Evolutionary conservation across 2,113 vertebrate species (phyloP).

Genomic region (Lucifuga dentata): DNA sequence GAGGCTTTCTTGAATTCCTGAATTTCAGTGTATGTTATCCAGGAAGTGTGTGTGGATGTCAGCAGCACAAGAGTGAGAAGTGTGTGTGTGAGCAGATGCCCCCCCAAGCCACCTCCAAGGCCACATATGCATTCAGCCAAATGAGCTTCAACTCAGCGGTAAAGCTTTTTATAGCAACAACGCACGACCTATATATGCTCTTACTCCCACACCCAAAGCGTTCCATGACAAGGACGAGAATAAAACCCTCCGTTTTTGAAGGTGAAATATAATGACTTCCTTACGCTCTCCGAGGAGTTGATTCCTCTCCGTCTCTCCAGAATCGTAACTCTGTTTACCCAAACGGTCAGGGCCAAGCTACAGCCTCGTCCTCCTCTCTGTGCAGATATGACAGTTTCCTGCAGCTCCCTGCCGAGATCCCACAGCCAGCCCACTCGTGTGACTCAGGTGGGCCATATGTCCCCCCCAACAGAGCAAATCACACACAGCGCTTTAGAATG

Average conservation of each 20-base stretch:
- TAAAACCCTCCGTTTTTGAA: constrained; percentile 29
- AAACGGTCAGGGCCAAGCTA: constrained; percentile 14
- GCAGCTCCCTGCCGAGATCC: constrained; percentile 25
- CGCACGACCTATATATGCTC: constrained; percentile 35
- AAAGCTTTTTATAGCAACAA: constrained; percentile 45
- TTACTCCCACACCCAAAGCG: not conserved
- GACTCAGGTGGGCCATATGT: constrained; percentile 45
- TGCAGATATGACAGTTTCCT: constrained; percentile 36
- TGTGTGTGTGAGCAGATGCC: constrained; percentile 59
- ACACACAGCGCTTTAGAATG: constrained; percentile 38
- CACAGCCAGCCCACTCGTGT: constrained; percentile 32
- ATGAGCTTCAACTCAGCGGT: constrained; percentile 35
- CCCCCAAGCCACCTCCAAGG: constrained; percentile 32
- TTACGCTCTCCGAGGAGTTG: constrained; percentile 16
- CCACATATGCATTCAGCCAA: constrained; percentile 49
- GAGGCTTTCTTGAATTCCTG: too few species aligned
- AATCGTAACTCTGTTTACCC: not conserved
- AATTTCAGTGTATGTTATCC: too few species aligned
- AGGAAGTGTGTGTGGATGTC: too few species aligned
- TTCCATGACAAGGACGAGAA: constrained; percentile 12
- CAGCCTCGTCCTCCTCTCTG: constrained; percentile 20
- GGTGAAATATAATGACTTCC: constrained; percentile 60
- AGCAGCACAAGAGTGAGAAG: too few species aligned
- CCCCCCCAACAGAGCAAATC: constrained; percentile 13
- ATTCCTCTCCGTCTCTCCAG: not conserved